Evolutionary conservation across 1,140 invertebrate genomes (phyloP).

Genomic region (Semibalanus balanoides): DNA sequence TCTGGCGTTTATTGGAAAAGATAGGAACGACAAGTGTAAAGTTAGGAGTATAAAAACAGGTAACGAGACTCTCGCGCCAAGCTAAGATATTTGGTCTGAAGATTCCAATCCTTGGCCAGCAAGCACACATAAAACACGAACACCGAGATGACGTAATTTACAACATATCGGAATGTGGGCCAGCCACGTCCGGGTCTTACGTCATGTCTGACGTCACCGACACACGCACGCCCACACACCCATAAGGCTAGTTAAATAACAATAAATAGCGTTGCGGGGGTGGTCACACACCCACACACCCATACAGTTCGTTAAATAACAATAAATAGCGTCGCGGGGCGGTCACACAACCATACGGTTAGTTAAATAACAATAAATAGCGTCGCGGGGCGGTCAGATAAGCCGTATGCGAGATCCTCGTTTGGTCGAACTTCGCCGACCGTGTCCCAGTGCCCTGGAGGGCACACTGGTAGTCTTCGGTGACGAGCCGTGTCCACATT

Average conservation of each 20-base stretch:
- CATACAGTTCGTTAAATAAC: neutral
- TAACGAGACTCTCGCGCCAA: neutral
- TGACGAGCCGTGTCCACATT: too few species aligned
- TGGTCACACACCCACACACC: too few species aligned
- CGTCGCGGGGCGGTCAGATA: neutral
- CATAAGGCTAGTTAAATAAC: neutral
- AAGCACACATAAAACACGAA: neutral
- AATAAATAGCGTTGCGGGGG: neutral
- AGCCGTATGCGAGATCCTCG: neutral
- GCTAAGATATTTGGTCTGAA: neutral
- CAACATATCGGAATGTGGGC: neutral
- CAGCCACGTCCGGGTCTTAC: neutral
- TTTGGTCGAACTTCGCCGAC: too few species aligned
- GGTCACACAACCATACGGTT: neutral
- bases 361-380: conserved; percentile 1
- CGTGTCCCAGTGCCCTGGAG: too few species aligned
- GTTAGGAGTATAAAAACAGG: neutral
- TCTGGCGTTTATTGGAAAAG: too few species aligned
- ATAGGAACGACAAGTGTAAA: too few species aligned
- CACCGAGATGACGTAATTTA: neutral
- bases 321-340: neutral
- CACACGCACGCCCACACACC: too few species aligned
- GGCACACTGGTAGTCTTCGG: too few species aligned
- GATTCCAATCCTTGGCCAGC: neutral
- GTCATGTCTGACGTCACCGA: neutral